These are phyloP conservation scores for Ennomos quercinarius DNA, from an alignment of 2,888 invertebrate genomes.

Conservation along the genomic window DNA sequence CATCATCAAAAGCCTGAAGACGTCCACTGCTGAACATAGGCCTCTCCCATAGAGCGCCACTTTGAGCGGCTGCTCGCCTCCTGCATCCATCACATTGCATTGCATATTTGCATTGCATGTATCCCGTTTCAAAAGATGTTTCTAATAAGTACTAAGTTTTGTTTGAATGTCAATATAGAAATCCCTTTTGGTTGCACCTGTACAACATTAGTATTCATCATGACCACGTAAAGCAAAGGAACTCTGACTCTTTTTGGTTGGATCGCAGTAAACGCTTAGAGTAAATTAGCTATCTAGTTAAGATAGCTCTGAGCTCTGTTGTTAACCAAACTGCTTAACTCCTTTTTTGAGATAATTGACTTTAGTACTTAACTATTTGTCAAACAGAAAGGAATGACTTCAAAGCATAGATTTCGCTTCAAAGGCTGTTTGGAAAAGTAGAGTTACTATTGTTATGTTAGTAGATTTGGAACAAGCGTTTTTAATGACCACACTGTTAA, in stretches of 20 bases:
- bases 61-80: too few species aligned
- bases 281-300: conserved; percentile 20
- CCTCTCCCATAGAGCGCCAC: too few species aligned
- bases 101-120: too few species aligned
- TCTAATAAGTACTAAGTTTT: not conserved
- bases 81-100: too few species aligned
- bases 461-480: too few species aligned
- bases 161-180: conserved; percentile 8
- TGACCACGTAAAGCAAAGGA: conserved; percentile 7
- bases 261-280: conserved; percentile 9
- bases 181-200: conserved; percentile 6
- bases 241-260: conserved; percentile 9
- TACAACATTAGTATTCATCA: conserved; percentile 9
- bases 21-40: too few species aligned
- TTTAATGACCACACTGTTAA: not conserved
- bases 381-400: not conserved
- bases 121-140: too few species aligned
- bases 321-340: conserved; percentile 16
- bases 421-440: not conserved
- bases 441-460: too few species aligned
- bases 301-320: conserved; percentile 14
- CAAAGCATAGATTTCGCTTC: not conserved
- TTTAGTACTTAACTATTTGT: not conserved
- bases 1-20: too few species aligned
- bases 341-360: conserved; percentile 2